Evolutionary conservation across 2,888 invertebrate species (phyloP).

Genomic region (Abscondita cerata): DNA sequence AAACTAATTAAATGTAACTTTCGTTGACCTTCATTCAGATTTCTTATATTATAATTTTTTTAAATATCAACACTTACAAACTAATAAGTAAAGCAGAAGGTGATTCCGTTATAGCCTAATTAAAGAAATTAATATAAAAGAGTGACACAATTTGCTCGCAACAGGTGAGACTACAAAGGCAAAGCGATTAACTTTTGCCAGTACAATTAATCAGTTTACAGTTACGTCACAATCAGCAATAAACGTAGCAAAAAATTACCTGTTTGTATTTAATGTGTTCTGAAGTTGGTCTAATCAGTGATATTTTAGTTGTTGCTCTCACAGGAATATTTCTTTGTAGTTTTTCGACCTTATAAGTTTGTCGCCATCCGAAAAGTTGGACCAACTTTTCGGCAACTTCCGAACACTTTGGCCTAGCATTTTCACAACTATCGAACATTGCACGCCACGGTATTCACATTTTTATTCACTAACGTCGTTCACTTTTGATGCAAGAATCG

Average conservation of each 20-base stretch:
- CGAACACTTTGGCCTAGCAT: slow-evolving; percentile 68
- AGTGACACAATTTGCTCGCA: too few species aligned
- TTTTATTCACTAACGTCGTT: not conserved
- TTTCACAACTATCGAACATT: slow-evolving; percentile 52
- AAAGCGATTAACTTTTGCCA: too few species aligned
- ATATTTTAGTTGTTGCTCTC: slow-evolving; percentile 61
- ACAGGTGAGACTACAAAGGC: too few species aligned
- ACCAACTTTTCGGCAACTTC: slow-evolving; percentile 80
- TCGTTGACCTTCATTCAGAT: too few species aligned
- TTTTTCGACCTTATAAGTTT: slow-evolving; percentile 81
- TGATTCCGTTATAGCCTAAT: too few species aligned
- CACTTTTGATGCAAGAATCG: not conserved
- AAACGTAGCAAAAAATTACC: slow-evolving; percentile 47
- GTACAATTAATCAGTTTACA: too few species aligned
- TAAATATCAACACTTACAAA: too few species aligned
- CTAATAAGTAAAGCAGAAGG: too few species aligned
- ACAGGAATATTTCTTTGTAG: slow-evolving; percentile 69
- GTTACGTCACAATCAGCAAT: too few species aligned
- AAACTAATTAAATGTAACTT: too few species aligned
- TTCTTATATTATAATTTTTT: too few species aligned
- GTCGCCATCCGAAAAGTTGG: slow-evolving; percentile 80
- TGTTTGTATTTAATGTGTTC: slow-evolving; percentile 37
- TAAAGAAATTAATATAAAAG: too few species aligned
- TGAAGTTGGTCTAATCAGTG: slow-evolving; percentile 56
- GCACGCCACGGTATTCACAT: slow-evolving; percentile 13